Evolutionary conservation across 2,888 invertebrate species (phyloP).

Genomic region (Poecilus cupreus): DNA sequence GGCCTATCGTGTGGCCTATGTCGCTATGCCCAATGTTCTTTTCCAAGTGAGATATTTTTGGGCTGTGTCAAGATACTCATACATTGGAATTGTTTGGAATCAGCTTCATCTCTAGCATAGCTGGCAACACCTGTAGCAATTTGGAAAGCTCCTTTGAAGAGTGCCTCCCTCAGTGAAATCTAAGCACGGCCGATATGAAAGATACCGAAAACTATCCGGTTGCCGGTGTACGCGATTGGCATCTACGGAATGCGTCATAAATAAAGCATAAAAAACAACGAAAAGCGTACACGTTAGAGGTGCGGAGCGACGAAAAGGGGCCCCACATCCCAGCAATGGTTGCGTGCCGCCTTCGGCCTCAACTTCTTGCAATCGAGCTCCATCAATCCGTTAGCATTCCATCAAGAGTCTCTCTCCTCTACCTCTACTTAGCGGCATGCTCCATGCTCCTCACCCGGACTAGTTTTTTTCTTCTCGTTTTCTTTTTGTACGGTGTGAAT

Average conservation of each 20-base stretch:
- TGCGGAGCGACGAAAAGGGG: not conserved
- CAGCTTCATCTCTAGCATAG: not conserved
- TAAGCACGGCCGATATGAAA: constrained; percentile 7
- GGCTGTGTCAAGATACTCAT: too few species aligned
- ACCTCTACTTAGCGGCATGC: constrained; percentile 24
- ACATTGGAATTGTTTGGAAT: not conserved
- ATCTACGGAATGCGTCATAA: constrained; percentile 56
- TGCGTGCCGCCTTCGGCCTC: constrained; percentile 39
- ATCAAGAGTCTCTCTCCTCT: constrained; percentile 46
- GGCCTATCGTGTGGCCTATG: too few species aligned
- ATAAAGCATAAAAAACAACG: constrained; percentile 54
- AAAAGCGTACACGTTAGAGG: constrained; percentile 40
- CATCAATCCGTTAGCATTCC: constrained; percentile 57
- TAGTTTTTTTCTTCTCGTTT: constrained; percentile 56
- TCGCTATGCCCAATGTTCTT: too few species aligned
- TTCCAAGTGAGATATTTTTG: too few species aligned
- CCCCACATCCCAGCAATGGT: not conserved
- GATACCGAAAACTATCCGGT: constrained; percentile 48
- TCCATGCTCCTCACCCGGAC: constrained; percentile 41
- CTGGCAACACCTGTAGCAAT: not conserved
- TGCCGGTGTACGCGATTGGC: constrained; percentile 52
- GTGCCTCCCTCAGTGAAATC: constrained; percentile 8
- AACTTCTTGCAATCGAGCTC: constrained; percentile 51
- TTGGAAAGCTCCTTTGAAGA: not conserved
- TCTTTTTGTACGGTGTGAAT: constrained; percentile 59